Evolutionary conservation across 2,113 vertebrate genomes (phyloP), one percentile per base, ranked within the genome.

Genomic region (Alces alces): DNA sequence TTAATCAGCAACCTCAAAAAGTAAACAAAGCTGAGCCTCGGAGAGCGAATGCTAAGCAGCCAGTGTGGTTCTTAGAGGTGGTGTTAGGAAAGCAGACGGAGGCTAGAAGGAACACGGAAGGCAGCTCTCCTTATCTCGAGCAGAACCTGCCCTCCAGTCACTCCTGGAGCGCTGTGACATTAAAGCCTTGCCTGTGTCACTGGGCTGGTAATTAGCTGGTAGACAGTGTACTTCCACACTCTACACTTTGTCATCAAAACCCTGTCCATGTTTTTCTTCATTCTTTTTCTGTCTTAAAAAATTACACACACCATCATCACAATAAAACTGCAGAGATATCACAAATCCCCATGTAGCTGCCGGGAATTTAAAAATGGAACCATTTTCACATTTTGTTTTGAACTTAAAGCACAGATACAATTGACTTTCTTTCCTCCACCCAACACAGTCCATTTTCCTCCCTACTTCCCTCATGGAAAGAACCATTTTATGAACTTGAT

Each of bases 11-110:
- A 16, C 84, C 83, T 82, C 60, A 66, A 97, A 90, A 87, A 83
- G 70, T 93, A 97, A 98, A 98, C 91, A 97, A 95, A 93, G 83
- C 90, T 86, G 91, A 98, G 86, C 61, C 50, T n/a, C 10, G 58
- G 58, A 96, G 87, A 97, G 33, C 27, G 39, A 82, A 43, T 36
- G 61, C 21, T 54, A 15, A 92, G 15, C 78, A 90, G 39, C 50
- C 60, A 88, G 89, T 87, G 2, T 39, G 45, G 33, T 47, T 70
- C 80, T 57, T 55, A 47, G 84, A 96, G 80, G 86, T 58, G 58
- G 11, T 39, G 54, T 43, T 27, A 5, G 91, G 76, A 92, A 96
- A 80, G 73, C 89, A 73, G 30, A 70, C 9, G 8, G 47, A 80
- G 7, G 9, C 0, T 36, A 33, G 45, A 47, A 93, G 96, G 50